These are phyloP conservation scores for Drosophila demipolita DNA, from an alignment of 2,888 invertebrate species.

Conservation along the genomic window DNA sequence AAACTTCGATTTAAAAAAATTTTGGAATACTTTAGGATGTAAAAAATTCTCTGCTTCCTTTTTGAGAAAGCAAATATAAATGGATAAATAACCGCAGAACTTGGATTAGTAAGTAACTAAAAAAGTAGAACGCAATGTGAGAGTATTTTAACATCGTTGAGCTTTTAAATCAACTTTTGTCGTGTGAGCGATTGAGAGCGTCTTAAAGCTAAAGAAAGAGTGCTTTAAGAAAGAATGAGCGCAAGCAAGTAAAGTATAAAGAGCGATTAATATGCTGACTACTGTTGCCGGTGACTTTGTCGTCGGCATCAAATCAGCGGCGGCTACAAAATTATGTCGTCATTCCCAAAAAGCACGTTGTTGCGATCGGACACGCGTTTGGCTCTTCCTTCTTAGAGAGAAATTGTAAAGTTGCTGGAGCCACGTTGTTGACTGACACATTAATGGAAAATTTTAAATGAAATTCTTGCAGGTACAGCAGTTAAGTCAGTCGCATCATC, in stretches of 20 bases:
- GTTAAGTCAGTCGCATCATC: slow-evolving; percentile 37
- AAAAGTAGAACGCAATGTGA: slow-evolving; percentile 5
- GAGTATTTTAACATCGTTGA: slow-evolving; percentile 47
- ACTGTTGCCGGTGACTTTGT: slow-evolving; percentile 42
- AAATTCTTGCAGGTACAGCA: slow-evolving; percentile 49
- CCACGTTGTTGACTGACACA: slow-evolving; percentile 6
- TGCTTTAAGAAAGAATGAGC: slow-evolving; percentile 8
- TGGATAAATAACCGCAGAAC: slow-evolving; percentile 6
- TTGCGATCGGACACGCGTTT: slow-evolving; percentile 51
- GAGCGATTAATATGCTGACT: slow-evolving; percentile 57
- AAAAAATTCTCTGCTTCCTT: slow-evolving; percentile 1
- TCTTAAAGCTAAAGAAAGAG: slow-evolving; percentile 18
- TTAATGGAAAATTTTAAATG: slow-evolving; percentile 6
- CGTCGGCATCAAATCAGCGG: slow-evolving; percentile 13
- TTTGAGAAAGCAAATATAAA: background rate
- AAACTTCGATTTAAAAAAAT: background rate
- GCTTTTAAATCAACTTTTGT: slow-evolving; percentile 1
- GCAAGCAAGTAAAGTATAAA: slow-evolving; percentile 58
- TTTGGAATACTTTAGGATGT: background rate
- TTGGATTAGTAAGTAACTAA: slow-evolving; percentile 19
- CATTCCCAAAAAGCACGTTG: slow-evolving; percentile 71
- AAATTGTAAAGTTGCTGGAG: slow-evolving; percentile 46
- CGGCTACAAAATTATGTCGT: slow-evolving; percentile 4
- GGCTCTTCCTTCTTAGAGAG: background rate
- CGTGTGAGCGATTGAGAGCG: slow-evolving; percentile 19